Evolutionary conservation across 2,797 vertebrate species (phyloP).

Genomic region (Luscinia luscinia): DNA sequence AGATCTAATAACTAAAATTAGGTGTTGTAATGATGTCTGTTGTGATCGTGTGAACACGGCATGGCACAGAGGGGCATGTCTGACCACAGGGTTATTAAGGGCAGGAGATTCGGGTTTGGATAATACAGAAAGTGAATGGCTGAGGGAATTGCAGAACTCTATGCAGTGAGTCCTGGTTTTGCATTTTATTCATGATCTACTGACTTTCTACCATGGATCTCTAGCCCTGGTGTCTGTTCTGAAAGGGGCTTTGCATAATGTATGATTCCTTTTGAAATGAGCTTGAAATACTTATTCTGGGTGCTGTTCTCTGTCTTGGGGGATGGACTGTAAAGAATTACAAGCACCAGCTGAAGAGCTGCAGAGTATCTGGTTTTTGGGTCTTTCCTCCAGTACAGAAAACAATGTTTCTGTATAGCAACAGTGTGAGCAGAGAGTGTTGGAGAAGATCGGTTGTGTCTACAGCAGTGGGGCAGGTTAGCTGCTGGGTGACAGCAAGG

Average conservation of each 20-base stretch:
- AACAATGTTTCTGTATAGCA: background rate
- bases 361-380: background rate
- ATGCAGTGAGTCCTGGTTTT: background rate
- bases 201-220: background rate
- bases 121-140: background rate
- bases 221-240: background rate
- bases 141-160: background rate
- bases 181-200: background rate
- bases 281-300: background rate
- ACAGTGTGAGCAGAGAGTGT: background rate
- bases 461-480: background rate
- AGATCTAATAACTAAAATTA: background rate
- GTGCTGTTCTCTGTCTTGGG: background rate
- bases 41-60: background rate
- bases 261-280: background rate
- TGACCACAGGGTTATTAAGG: background rate
- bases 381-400: background rate
- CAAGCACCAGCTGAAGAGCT: background rate
- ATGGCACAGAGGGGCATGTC: background rate
- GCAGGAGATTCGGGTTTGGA: background rate
- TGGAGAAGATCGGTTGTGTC: background rate
- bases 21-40: background rate
- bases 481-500: background rate
- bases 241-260: slow-evolving; percentile 4
- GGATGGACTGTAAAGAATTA: background rate